A percentile compares a stretch with the other conserved stretches of the same genome.
These are phyloP conservation scores for Torymus auratus DNA, from an alignment of 2,888 invertebrate species.

Conservation along the genomic window DNA sequence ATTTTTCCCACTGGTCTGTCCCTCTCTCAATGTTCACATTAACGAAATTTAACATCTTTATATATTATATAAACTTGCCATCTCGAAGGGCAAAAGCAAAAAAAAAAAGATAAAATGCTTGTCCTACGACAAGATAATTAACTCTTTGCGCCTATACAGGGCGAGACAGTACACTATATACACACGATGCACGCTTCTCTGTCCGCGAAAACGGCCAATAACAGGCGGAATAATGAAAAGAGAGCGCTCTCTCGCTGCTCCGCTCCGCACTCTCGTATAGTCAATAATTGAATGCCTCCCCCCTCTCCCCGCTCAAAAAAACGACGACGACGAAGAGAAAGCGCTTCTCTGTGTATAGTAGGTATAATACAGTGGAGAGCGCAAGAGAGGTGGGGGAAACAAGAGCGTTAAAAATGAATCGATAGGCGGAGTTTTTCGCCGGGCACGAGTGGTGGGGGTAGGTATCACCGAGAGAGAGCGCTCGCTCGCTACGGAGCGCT, in stretches of 20 bases:
- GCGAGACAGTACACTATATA: neutral
- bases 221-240: constrained; percentile 38
- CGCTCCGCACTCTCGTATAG: constrained; percentile 30
- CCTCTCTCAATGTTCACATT: too few species aligned
- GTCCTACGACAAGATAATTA: constrained; percentile 32
- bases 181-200: constrained; percentile 17
- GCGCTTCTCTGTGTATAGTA: neutral
- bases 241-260: constrained; percentile 13
- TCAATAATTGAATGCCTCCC: constrained; percentile 64
- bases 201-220: constrained; percentile 41
- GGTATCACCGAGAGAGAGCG: constrained; percentile 47
- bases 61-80: too few species aligned
- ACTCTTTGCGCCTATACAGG: neutral
- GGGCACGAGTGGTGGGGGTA: constrained; percentile 63
- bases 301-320: constrained; percentile 27
- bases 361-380: neutral
- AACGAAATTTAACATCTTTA: too few species aligned
- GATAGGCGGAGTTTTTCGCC: constrained; percentile 77
- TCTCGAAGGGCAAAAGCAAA: too few species aligned
- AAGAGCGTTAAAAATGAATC: constrained; percentile 76
- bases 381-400: constrained; percentile 62
- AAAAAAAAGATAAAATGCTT: too few species aligned
- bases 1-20: too few species aligned
- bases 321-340: constrained; percentile 5
- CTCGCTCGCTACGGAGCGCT: constrained; percentile 1